These are phyloP conservation scores for Ryuthela nishihirai DNA, from an alignment of 2,888 invertebrate genomes.

Conservation along the genomic window DNA sequence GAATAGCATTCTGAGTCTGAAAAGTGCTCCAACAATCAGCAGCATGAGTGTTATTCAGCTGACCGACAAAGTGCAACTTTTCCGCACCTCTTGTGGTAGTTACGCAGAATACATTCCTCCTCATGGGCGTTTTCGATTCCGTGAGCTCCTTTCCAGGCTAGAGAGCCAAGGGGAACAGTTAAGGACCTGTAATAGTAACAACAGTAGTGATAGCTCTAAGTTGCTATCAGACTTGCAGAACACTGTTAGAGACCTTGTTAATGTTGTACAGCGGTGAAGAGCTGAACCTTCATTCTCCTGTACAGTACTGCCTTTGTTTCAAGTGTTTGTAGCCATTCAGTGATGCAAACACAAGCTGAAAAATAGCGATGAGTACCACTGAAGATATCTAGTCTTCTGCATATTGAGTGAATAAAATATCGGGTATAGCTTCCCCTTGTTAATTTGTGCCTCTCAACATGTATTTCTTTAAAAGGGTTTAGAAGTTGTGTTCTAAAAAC, in stretches of 20 bases:
- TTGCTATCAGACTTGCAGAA: slow-evolving; percentile 68
- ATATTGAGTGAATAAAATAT: no score
- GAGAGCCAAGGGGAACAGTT: slow-evolving; percentile 66
- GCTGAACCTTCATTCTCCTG: no score
- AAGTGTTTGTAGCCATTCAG: no score
- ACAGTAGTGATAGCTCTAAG: slow-evolving; percentile 64
- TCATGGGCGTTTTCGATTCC: slow-evolving; percentile 81
- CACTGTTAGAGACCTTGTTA: slow-evolving; percentile 67
- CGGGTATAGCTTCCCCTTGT: no score
- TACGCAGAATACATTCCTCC: slow-evolving; percentile 80
- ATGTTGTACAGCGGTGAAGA: slow-evolving; percentile 64
- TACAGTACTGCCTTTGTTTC: not conserved
- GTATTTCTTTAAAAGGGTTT: no score
- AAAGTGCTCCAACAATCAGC: slow-evolving; percentile 44
- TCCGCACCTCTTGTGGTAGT: slow-evolving; percentile 76
- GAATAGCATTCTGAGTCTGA: slow-evolving; percentile 41
- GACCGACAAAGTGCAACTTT: slow-evolving; percentile 70
- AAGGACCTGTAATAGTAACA: slow-evolving; percentile 65
- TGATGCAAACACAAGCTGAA: no score
- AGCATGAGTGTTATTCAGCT: slow-evolving; percentile 69
- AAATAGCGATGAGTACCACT: no score
- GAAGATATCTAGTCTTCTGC: no score
- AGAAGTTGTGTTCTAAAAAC: no score
- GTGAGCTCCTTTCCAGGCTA: slow-evolving; percentile 66
- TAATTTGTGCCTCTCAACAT: no score